Base-by-base conservation (phyloP, 2,888 invertebrate genomes). In the Papilio demoleus region DNA sequence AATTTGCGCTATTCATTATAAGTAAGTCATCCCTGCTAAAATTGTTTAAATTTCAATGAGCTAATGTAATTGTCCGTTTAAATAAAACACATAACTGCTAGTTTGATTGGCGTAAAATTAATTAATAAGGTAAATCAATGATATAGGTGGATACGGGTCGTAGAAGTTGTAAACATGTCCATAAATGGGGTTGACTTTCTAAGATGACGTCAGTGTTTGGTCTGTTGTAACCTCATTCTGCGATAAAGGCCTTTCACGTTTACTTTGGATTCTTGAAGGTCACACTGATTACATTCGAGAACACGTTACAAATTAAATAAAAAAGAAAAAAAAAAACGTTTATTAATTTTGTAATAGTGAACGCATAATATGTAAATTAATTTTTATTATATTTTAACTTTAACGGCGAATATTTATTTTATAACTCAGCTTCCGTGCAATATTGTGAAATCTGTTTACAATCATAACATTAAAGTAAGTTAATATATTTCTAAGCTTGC, bases 221-320 rank as follows among this genome's bases (percentile, higher is more conserved):
- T 24, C 17, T 50, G 42, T 27, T 31, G 38, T 63, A 68, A 50
- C 56, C 64, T 60, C 59, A 64, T 47, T 64, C 24, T 58, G 14
- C 42, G 53, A 63, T 58, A 63, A 62, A 68, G 58, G 36, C 68
- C 68, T 69, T 65, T 69, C 65, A 61, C 60, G 53, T 60, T 65
- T 34, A 65, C 31, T 53, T 40, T 61, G 5, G 22, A 65, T 27
- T 60, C 19, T 65, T 45, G 61, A 69, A 69, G 60, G 53, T 53
- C 53, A 53, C 5, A 24, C 17, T 42, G 12, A 53, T 68, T 64
- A 60, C 47, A 50, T 61, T 68, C 27, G 40, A 17, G 34, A 67
- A 61, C 42, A 27, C 34, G 34, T 53, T 42, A 24, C 53, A 60
- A 36, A 14, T 47, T n/a, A n/a, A 4, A 11, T 50, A 53, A 27